These are phyloP conservation scores for Ellobium chinense DNA, from an alignment of 2,888 invertebrate species.

Conservation along the genomic window DNA sequence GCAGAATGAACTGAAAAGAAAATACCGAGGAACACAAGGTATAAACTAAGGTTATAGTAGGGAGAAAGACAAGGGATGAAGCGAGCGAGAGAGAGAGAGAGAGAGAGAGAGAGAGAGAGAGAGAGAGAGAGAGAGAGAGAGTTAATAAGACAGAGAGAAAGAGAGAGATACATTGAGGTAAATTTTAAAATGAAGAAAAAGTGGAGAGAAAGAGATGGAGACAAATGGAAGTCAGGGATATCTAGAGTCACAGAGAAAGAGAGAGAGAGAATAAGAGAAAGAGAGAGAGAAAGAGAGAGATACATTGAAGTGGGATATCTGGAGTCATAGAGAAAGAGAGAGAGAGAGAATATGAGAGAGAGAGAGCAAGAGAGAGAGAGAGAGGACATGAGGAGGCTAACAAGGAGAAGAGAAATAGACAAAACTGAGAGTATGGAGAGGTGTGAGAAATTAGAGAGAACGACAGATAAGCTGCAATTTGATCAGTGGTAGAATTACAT, in stretches of 20 bases:
- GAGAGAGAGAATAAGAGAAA: too few relatives aligned
- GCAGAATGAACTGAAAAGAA: too few relatives aligned
- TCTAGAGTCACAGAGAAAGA: not conserved
- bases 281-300: conserved; percentile 4
- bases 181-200: not conserved
- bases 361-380: not conserved
- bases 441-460: too few relatives aligned
- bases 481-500: too few relatives aligned
- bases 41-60: too few relatives aligned
- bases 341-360: not conserved
- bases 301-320: too few relatives aligned
- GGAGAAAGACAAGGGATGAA: not conserved
- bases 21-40: too few relatives aligned
- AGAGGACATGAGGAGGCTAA: not conserved
- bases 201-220: not conserved
- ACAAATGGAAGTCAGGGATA: not conserved
- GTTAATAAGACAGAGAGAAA: not conserved
- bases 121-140: not conserved
- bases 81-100: not conserved
- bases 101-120: not conserved
- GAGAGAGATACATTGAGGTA: not conserved
- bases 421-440: too few relatives aligned
- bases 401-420: not conserved
- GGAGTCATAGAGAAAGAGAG: not conserved
- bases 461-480: too few relatives aligned